phyloP scores from a whole-genome alignment of 92 coral and sea anemone genomes.

The Meandrina meandrites region DNA sequence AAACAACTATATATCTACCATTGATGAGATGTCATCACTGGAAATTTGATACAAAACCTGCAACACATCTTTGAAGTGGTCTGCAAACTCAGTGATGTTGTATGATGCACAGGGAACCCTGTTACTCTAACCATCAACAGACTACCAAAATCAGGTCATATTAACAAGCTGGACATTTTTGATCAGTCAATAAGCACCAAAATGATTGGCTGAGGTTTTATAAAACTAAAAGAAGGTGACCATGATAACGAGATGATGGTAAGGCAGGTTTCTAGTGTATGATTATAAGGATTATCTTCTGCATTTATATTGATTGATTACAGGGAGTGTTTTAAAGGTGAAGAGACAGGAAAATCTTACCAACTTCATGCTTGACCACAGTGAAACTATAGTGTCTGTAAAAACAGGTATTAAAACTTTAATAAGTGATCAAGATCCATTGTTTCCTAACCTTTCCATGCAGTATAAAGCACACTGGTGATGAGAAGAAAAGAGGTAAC shows the following conservation, averaged over 20 bases:
- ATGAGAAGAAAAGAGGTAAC: neutral
- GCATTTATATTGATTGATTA: neutral
- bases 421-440: neutral
- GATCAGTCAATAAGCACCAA: neutral
- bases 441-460: neutral
- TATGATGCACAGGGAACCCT: too few relatives aligned
- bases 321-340: slow-evolving; percentile 31
- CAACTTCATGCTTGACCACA: neutral
- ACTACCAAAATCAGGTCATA: neutral
- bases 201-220: neutral
- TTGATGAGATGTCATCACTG: neutral
- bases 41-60: too few relatives aligned
- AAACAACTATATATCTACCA: neutral
- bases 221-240: neutral
- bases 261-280: neutral
- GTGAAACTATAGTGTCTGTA: slow-evolving; percentile 39
- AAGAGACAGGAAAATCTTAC: slow-evolving; percentile 25
- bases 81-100: too few relatives aligned
- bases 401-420: slow-evolving; percentile 28
- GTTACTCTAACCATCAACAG: neutral
- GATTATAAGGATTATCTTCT: neutral
- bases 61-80: neutral
- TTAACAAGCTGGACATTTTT: neutral
- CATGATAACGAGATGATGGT: neutral
- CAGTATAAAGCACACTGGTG: neutral